phyloP scores from a whole-genome alignment of 2,113 vertebrate species.

The Brachypteracias leptosomus region DNA sequence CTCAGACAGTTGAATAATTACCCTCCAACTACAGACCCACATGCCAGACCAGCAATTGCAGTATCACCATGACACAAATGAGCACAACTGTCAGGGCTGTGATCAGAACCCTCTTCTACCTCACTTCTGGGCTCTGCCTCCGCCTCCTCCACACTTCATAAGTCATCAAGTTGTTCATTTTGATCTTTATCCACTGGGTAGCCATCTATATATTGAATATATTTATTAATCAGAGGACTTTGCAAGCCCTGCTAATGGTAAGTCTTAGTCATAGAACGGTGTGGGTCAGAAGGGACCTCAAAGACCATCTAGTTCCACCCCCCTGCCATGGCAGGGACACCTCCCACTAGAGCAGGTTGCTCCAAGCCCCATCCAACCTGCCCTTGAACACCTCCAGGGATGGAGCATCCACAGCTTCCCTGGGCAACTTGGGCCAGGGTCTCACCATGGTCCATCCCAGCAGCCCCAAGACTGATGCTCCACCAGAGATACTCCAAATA shows the following conservation, averaged over 20 bases:
- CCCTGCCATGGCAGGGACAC: no score
- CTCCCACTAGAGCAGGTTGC: no score
- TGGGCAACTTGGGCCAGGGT: no score
- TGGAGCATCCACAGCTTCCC: no score
- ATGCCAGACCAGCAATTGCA: neutral
- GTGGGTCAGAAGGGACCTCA: no score
- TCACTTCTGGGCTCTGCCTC: neutral
- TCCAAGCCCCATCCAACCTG: no score
- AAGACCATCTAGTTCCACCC: no score
- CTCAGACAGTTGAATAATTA: constrained; percentile 8
- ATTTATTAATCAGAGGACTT: neutral
- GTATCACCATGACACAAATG: neutral
- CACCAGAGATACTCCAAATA: neutral
- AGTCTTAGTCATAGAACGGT: neutral
- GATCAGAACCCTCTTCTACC: neutral
- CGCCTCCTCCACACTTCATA: neutral
- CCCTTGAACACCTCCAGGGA: no score
- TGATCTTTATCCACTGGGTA: neutral
- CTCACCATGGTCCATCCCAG: neutral
- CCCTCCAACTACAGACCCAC: neutral
- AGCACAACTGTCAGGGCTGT: neutral
- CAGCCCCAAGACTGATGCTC: neutral
- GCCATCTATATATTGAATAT: neutral
- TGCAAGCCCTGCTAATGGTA: neutral
- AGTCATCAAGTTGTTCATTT: neutral